Evolutionary conservation across 2,797 vertebrate genomes (phyloP).

Genomic region (Poeciliopsis turneri): DNA sequence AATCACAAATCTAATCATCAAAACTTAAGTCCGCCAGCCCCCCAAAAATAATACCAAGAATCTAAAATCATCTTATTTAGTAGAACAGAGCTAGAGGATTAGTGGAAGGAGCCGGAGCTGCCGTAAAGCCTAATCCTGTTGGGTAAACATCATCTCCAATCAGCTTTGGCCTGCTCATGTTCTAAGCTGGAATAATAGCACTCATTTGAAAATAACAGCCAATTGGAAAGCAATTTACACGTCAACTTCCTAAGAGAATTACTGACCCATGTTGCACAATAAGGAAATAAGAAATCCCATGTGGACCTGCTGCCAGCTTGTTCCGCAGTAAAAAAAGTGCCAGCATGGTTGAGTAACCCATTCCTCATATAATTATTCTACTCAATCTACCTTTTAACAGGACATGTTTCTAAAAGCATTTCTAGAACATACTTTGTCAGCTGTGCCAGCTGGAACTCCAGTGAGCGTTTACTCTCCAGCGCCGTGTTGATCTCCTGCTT

Average conservation of each 20-base stretch:
- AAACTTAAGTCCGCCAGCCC: neutral
- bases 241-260: slow-evolving; percentile 72
- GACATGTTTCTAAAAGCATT: neutral
- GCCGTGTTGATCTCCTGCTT: slow-evolving; percentile 96
- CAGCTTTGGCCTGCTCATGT: slow-evolving; percentile 62
- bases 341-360: neutral
- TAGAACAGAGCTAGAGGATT: slow-evolving; percentile 58
- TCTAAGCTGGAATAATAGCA: slow-evolving; percentile 74
- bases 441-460: slow-evolving; percentile 96
- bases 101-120: slow-evolving; percentile 54
- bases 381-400: neutral
- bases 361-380: neutral
- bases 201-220: slow-evolving; percentile 65
- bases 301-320: slow-evolving; percentile 18
- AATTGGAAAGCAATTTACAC: slow-evolving; percentile 65
- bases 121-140: slow-evolving; percentile 72
- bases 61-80: slow-evolving; percentile 1
- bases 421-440: slow-evolving; percentile 89
- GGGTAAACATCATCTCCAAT: slow-evolving; percentile 69
- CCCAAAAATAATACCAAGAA: neutral
- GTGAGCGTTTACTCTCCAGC: slow-evolving; percentile 92
- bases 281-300: slow-evolving; percentile 33
- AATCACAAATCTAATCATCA: neutral
- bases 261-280: slow-evolving; percentile 25
- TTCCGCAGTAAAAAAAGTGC: slow-evolving; percentile 13